Evolutionary conservation across 2,888 invertebrate genomes (phyloP).

Genomic region (Aporophyla lueneburgensis): DNA sequence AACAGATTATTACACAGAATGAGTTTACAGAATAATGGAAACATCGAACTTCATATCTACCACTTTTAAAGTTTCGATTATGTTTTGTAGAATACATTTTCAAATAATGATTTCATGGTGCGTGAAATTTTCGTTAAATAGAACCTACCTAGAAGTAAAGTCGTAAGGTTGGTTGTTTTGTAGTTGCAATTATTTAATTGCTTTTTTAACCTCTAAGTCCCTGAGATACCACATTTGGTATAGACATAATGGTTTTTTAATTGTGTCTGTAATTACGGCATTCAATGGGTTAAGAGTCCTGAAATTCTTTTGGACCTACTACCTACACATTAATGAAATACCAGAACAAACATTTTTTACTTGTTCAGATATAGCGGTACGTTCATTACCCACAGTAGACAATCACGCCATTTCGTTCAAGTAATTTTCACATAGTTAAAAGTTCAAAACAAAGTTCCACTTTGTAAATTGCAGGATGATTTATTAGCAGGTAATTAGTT

Average conservation of each 20-base stretch:
- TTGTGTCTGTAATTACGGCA: no score
- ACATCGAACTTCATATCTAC: neutral
- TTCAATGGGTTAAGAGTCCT: no score
- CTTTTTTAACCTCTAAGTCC: no score
- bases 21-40: conserved; percentile 28
- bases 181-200: neutral
- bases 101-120: neutral
- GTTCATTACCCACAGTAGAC: neutral
- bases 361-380: neutral
- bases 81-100: neutral
- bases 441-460: conserved; percentile 45
- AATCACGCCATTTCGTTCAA: conserved; percentile 3
- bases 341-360: neutral
- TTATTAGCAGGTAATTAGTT: conserved; percentile 70
- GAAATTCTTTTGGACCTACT: neutral
- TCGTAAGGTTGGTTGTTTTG: neutral
- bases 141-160: neutral
- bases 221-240: no score
- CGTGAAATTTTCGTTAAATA: neutral
- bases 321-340: neutral
- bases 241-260: no score
- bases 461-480: conserved; percentile 58
- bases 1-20: conserved; percentile 29
- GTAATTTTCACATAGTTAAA: conserved; percentile 43
- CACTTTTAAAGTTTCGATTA: conserved; percentile 28